Base-by-base conservation (phyloP, 2,797 vertebrate genomes). In the Lemur catta region DNA sequence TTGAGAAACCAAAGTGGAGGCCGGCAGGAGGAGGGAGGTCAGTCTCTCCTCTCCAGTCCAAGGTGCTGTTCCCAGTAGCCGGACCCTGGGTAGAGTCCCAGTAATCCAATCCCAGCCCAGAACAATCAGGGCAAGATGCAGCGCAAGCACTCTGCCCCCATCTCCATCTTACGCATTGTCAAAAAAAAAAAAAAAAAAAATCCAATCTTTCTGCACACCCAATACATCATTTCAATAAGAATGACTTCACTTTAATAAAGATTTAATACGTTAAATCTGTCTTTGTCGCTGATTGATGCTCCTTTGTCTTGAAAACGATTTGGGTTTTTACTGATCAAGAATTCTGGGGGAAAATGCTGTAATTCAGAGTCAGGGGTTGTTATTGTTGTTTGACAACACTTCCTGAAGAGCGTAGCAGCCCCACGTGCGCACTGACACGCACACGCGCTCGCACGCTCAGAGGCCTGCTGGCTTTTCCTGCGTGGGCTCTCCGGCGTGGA, bases 181-280 rank as follows among this genome's bases (percentile, higher is more conserved):
- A 76, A 71, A 59, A 71, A 71, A 69, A 38, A 43, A 55, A 46
- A 69, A 22, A 17, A 38, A 75, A 46, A 50, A 82, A 87, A 80
- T 48, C 46, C 67, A 93, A 76, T 97, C 95, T 95, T 89, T 80
- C 55, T 85, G 95, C 72, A 84, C 74, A 95, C 59, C 82, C 90
- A 95, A 97, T 97, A 95, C 89, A 97, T 97, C 97, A 97, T 89
- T 97, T 92, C 96, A 94, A 92, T 92, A 96, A 97, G 96, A 97
- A 96, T 88, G 96, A 96, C 97, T 97, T 97, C 95, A 91, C 97
- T 98, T 97, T 97, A 97, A 97, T 98, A 97, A 98, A 98, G 97
- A 97, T 96, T 94, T 97, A 97, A 97, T 97, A 97, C 93, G 92
- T 95, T 97, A 97, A 97, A 97, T 96, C 97, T 97, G 97, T 97